A percentile compares a stretch with the other conserved stretches of the same genome.
Conservation (phyloP, 2,113 vertebrate genomes). For the Terrapene triunguis region DNA sequence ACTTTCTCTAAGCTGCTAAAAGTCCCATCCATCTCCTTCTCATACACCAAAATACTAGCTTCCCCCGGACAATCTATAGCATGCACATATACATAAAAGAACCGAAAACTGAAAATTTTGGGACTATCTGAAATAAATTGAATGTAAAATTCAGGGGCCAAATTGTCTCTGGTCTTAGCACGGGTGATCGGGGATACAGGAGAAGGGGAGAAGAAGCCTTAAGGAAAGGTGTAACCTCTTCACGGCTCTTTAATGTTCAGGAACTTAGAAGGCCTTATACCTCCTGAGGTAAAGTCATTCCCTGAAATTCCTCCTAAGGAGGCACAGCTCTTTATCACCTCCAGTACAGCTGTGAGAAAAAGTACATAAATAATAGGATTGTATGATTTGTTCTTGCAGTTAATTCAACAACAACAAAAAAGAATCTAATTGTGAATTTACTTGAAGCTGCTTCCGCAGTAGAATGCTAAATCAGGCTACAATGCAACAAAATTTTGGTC, state of each 20-base stretch:
- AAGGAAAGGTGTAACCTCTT: background rate
- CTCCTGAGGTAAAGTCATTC: background rate
- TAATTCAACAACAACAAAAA: background rate
- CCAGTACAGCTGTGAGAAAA: background rate
- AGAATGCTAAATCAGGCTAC: background rate
- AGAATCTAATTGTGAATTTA: accelerated
- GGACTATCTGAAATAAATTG: background rate
- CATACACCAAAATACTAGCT: background rate
- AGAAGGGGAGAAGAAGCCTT: background rate
- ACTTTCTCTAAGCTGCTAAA: background rate
- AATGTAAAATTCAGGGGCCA: background rate
- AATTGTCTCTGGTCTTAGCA: background rate
- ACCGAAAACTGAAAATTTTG: background rate
- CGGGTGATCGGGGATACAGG: background rate
- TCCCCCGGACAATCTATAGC: background rate
- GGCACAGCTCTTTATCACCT: background rate
- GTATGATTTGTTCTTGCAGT: background rate
- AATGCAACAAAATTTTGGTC: background rate
- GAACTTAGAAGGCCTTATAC: background rate
- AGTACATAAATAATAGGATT: background rate
- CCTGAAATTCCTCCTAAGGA: background rate
- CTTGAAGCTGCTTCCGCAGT: background rate
- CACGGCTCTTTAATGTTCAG: background rate
- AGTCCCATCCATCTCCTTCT: background rate
- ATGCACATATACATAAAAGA: background rate